These are phyloP conservation scores for Nymphicus hollandicus DNA, from an alignment of 2,113 vertebrate genomes.

Conservation along the genomic window DNA sequence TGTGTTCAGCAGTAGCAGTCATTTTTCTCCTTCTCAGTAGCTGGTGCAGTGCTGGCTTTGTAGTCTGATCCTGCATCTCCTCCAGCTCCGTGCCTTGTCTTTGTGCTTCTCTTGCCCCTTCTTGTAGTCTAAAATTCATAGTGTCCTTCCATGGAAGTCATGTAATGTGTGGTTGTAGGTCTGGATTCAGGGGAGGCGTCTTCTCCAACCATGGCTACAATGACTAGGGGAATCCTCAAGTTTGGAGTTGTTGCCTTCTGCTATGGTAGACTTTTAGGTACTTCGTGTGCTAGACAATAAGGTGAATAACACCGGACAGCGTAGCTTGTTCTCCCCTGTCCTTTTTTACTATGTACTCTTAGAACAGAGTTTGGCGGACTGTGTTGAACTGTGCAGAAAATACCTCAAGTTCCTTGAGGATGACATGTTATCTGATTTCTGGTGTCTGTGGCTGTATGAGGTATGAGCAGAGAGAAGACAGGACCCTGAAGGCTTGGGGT, in stretches of 20 bases:
- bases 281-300: neutral
- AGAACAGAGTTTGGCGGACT: neutral
- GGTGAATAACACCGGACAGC: neutral
- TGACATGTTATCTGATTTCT: neutral
- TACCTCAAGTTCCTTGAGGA: neutral
- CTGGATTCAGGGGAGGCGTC: neutral
- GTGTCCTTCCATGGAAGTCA: neutral
- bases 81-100: neutral
- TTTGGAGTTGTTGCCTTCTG: neutral
- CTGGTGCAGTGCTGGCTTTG: neutral
- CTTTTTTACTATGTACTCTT: neutral
- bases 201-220: neutral
- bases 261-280: neutral
- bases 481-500: neutral
- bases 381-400: neutral
- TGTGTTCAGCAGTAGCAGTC: no score
- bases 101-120: neutral
- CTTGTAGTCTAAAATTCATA: neutral
- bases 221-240: neutral
- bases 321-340: neutral
- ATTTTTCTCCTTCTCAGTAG: no score
- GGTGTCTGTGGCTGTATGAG: neutral
- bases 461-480: neutral
- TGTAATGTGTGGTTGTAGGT: rapidly evolving
- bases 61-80: neutral